A percentile compares a stretch with the other conserved stretches of the same genome.
Conservation (phyloP, 2,113 vertebrate species). For the Tetraodon nigroviridis region DNA sequence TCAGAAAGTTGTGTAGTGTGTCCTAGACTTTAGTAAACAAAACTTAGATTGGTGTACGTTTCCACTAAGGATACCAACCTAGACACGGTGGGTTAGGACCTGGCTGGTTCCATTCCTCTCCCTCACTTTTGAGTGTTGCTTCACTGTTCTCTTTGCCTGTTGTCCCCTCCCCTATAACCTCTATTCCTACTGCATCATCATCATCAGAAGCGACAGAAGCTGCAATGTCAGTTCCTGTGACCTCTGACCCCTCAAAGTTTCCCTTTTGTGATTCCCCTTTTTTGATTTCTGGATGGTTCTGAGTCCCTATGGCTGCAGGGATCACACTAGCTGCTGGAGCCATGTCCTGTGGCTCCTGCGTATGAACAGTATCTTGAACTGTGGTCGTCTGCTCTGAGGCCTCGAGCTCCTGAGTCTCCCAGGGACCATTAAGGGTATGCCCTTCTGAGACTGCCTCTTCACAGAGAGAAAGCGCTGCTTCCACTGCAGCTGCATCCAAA, state of each 20-base stretch:
- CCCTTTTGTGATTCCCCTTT: constrained; percentile 47
- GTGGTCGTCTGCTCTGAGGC: constrained; percentile 41
- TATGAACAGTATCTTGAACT: constrained; percentile 26
- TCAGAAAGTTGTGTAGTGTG: too few species aligned
- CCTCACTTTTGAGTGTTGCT: constrained; percentile 72
- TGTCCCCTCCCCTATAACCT: constrained; percentile 71
- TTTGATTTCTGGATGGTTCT: constrained; percentile 43
- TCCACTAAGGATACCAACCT: constrained; percentile 28
- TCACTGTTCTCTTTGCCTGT: constrained; percentile 72
- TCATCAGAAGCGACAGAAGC: constrained; percentile 47
- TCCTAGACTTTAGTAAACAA: too few species aligned
- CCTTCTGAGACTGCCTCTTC: constrained; percentile 87
- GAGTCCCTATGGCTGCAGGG: constrained; percentile 26
- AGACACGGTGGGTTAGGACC: constrained; percentile 70
- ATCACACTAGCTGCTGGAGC: not conserved
- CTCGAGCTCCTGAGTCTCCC: constrained; percentile 79
- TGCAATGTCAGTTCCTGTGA: constrained; percentile 34
- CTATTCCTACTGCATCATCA: constrained; percentile 35
- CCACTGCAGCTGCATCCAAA: constrained; percentile 92
- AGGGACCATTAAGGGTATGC: constrained; percentile 87
- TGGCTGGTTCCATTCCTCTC: constrained; percentile 74
- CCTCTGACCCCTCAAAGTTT: constrained; percentile 40
- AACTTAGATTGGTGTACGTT: constrained; percentile 3
- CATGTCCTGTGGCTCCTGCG: constrained; percentile 34
- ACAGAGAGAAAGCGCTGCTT: constrained; percentile 92